phyloP scores from a whole-genome alignment of 2,888 invertebrate genomes.

The Salticus scenicus region DNA sequence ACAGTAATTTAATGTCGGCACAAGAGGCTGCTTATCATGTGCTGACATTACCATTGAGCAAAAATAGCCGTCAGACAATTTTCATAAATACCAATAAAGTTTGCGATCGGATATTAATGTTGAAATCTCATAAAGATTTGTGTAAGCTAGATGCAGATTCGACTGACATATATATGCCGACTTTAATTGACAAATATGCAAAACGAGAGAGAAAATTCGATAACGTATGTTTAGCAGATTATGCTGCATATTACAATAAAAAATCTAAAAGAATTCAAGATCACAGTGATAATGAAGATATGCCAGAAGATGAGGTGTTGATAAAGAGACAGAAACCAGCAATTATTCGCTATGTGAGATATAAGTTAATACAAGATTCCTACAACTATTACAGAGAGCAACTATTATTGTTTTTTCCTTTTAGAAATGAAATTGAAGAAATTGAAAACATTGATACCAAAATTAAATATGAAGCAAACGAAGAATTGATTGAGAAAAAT shows the following conservation, averaged over 20 bases:
- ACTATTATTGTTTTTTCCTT: background rate
- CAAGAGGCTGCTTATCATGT: background rate
- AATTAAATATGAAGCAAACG: background rate
- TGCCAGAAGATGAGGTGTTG: background rate
- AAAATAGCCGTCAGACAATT: background rate
- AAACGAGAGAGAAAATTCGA: background rate
- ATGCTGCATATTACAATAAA: background rate
- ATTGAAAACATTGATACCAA: background rate
- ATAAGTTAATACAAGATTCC: background rate
- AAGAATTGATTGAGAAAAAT: background rate
- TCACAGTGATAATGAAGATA: background rate
- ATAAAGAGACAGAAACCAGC: background rate
- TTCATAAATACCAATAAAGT: background rate
- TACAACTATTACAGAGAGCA: background rate
- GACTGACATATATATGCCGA: background rate
- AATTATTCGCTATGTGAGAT: background rate
- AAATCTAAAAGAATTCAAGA: no score
- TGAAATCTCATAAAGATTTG: background rate
- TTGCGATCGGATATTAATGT: background rate
- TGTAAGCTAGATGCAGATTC: background rate
- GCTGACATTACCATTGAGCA: background rate
- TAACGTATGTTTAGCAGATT: background rate
- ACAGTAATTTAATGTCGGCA: background rate
- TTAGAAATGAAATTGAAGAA: background rate
- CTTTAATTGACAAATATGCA: background rate